A percentile compares a stretch with the other conserved stretches of the same genome.
Conservation (phyloP, 2,113 vertebrate species). For the Neolamprologus cancellatus region DNA sequence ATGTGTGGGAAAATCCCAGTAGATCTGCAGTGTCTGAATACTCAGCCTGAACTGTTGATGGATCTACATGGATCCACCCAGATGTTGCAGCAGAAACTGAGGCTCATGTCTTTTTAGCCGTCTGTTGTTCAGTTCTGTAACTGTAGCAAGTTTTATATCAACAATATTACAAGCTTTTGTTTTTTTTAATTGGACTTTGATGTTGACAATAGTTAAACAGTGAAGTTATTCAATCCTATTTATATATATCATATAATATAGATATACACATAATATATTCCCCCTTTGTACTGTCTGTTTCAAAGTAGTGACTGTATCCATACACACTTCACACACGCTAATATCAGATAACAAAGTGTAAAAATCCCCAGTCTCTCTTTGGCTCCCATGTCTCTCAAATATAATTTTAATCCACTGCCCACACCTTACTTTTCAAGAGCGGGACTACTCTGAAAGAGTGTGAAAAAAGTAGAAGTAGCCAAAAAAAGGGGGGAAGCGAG, state of each 20-base stretch:
- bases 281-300: background rate
- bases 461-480: background rate
- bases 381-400: background rate
- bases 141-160: background rate
- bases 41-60: background rate
- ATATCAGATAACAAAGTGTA: background rate
- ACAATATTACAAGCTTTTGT: background rate
- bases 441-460: background rate
- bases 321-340: background rate
- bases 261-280: background rate
- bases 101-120: background rate
- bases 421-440: background rate
- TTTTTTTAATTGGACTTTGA: background rate
- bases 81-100: background rate
- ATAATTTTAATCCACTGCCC: constrained; percentile 5
- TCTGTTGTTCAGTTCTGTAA: background rate
- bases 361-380: background rate
- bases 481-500: background rate
- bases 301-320: background rate
- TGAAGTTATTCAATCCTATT: background rate
- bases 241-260: background rate
- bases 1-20: background rate
- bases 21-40: background rate
- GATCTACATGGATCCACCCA: background rate
- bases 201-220: background rate